Percentiles rank a stretch among this genome's conserved stretches.
These are phyloP conservation scores for Antechinus flavipes DNA, from an alignment of 2,113 vertebrate genomes.

Conservation along the genomic window DNA sequence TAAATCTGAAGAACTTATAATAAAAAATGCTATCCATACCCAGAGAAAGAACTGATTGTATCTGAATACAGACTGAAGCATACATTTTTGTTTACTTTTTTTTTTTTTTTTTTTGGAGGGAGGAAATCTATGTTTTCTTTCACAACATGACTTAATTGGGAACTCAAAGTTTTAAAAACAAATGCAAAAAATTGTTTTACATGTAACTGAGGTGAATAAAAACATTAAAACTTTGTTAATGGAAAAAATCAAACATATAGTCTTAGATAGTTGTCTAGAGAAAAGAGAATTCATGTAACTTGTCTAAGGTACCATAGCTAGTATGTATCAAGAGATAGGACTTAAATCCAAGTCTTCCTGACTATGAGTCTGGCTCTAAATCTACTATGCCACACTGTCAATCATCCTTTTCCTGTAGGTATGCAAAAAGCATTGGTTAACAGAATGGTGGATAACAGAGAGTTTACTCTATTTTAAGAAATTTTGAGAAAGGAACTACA, in stretches of 20 bases:
- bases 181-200: too few relatives aligned
- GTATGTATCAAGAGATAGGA: not conserved
- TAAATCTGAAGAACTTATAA: too few relatives aligned
- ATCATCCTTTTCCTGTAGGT: not conserved
- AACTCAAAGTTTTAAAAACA: too few relatives aligned
- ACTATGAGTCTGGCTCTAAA: not conserved
- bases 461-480: not conserved
- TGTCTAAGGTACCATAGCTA: not conserved
- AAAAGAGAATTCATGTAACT: not conserved
- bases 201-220: too few relatives aligned
- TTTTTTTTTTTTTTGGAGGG: too few relatives aligned
- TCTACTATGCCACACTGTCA: not conserved
- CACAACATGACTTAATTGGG: too few relatives aligned
- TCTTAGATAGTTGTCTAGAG: not conserved
- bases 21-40: too few relatives aligned
- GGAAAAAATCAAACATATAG: not conserved
- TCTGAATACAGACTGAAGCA: too few relatives aligned
- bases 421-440: slow-evolving; percentile 20
- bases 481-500: slow-evolving; percentile 17
- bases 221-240: too few relatives aligned
- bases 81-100: too few relatives aligned
- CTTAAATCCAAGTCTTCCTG: not conserved
- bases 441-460: slow-evolving; percentile 12
- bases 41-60: too few relatives aligned
- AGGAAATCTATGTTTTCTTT: too few relatives aligned